Percentiles rank a stretch among this genome's conserved stretches.
These are phyloP conservation scores for Synergus japonicus DNA, from an alignment of 2,888 invertebrate species.

Conservation along the genomic window DNA sequence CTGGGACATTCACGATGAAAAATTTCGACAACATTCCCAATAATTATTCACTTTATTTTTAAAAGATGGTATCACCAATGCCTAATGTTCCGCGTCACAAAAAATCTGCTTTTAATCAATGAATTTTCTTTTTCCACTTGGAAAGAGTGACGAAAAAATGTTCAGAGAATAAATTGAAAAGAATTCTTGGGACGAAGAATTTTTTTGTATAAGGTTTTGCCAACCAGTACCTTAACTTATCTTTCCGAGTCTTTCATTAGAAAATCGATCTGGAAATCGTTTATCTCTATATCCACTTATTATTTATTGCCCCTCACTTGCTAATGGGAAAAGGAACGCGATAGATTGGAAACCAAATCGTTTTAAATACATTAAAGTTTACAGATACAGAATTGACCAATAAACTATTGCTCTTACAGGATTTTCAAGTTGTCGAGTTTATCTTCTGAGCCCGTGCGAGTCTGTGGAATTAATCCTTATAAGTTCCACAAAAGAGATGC, in stretches of 20 bases:
- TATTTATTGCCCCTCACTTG: not conserved
- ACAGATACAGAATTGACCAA: not conserved
- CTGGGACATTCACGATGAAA: not conserved
- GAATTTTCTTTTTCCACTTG: too few species aligned
- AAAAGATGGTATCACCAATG: not conserved
- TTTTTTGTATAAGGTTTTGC: too few species aligned
- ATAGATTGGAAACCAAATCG: not conserved
- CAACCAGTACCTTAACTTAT: not conserved
- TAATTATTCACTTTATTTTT: not conserved
- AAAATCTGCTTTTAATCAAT: too few species aligned
- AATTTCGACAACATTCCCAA: not conserved
- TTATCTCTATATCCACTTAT: not conserved
- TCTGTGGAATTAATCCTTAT: not conserved
- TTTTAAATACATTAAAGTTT: not conserved
- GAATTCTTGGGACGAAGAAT: too few species aligned
- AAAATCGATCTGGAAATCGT: not conserved
- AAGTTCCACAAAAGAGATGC: not conserved
- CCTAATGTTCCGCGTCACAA: too few species aligned
- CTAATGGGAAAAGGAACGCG: not conserved
- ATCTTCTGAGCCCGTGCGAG: not conserved
- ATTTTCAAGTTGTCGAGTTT: not conserved
- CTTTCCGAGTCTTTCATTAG: not conserved
- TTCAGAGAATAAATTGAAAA: too few species aligned
- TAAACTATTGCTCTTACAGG: not conserved
- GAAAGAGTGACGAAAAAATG: too few species aligned